Evolutionary conservation across 2,113 vertebrate species (phyloP), one percentile per base, ranked within the genome.

Genomic region (Dissostichus mawsoni): DNA sequence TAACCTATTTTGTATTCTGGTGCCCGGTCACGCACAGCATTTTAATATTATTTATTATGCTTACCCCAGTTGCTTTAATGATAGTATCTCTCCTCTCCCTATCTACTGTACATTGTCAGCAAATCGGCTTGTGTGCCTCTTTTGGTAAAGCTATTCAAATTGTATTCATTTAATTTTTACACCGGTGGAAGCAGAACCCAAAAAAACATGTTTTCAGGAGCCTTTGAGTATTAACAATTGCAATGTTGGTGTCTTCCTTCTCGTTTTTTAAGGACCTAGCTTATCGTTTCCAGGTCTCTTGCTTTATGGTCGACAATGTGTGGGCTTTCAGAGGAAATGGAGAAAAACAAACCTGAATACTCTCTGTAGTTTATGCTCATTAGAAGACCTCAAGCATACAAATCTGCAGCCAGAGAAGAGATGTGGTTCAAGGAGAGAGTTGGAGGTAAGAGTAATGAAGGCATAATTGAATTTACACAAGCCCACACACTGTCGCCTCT

Each of bases 401-500:
- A 70, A 80, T 69, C 55, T 14, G 59, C 71, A 80, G 74, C 23
- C 36, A 50, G 29, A 69, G 53, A 25, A 55, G 70, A 76, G 25
- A 80, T 76, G 65, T 66, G 61, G 72, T 87, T 81, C n/a, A 79
- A 78, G 69, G 67, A 74, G 53, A 82, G 45, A 58, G 52, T 77
- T 84, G 23, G 48, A 80, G 73, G 67, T 77, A 67, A 79, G 55
- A 83, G 66, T 75, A 83, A 85, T 85, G 47, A 74, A 82, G 56
- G 18, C 74, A 47, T 74, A 53, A 86, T 82, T 69, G n/a, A 74
- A 83, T 81, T 82, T 61, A 71, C 78, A 84, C 59, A 74, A 75
- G 71, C 65, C 68, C 74, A 59, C 84, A 80, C 86, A 66, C 71
- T 47, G 53, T 33, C 25, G 7, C 51, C 66, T 65, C 76, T 75